These are phyloP conservation scores for Allacma fusca DNA, from an alignment of 2,888 invertebrate species.

Conservation along the genomic window DNA sequence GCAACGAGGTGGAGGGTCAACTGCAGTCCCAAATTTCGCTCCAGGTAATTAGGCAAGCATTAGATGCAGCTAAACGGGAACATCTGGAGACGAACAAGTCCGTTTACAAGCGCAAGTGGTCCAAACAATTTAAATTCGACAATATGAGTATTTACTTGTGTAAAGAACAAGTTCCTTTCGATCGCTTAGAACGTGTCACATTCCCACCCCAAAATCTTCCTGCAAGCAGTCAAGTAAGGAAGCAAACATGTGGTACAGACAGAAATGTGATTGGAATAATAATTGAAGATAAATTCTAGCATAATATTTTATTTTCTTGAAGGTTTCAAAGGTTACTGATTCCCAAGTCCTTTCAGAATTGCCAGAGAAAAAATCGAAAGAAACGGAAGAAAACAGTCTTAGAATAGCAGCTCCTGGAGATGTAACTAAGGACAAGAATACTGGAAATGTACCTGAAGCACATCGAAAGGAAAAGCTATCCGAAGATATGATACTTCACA, in stretches of 20 bases:
- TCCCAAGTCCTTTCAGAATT: too few relatives aligned
- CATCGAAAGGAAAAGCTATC: not conserved
- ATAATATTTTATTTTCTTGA: too few relatives aligned
- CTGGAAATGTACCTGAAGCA: not conserved
- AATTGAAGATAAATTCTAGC: too few relatives aligned
- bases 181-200: slow-evolving; percentile 37
- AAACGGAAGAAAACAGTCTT: too few relatives aligned
- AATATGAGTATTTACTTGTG: slow-evolving; percentile 55
- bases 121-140: slow-evolving; percentile 47
- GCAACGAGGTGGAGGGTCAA: slow-evolving; percentile 48
- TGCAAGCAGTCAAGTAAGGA: not conserved
- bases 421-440: not conserved
- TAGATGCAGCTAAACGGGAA: slow-evolving; percentile 23
- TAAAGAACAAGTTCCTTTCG: slow-evolving; percentile 46
- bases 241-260: too few relatives aligned
- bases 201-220: slow-evolving; percentile 32
- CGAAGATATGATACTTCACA: not conserved
- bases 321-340: too few relatives aligned
- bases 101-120: slow-evolving; percentile 36
- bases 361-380: too few relatives aligned
- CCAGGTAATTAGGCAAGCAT: slow-evolving; percentile 44
- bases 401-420: not conserved
- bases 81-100: not conserved
- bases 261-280: too few relatives aligned
- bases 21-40: slow-evolving; percentile 43